Percentiles rank a stretch among this genome's conserved stretches.
Conservation (phyloP, 2,888 invertebrate species). For the Leptopterna dolabrata region DNA sequence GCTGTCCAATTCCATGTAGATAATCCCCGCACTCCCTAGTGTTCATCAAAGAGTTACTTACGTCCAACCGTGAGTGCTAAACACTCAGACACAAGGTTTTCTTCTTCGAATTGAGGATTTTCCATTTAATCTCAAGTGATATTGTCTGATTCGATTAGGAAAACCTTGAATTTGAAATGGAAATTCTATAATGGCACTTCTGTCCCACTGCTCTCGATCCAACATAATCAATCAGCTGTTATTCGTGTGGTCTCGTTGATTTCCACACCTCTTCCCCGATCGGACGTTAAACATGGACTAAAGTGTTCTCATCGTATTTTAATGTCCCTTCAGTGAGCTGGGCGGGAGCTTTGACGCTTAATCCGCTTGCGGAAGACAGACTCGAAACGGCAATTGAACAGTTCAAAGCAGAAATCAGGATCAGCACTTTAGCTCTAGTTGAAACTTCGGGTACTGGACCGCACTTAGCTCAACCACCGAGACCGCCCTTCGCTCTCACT, state of each 20-base stretch:
- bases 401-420: slow-evolving; percentile 55
- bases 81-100: too few relatives aligned
- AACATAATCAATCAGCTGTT: neutral
- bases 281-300: neutral
- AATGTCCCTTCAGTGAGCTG: neutral
- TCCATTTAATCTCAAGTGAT: too few relatives aligned
- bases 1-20: too few relatives aligned
- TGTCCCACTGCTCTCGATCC: neutral
- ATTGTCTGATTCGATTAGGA: too few relatives aligned
- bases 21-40: too few relatives aligned
- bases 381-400: slow-evolving; percentile 53
- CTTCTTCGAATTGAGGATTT: too few relatives aligned
- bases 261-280: neutral
- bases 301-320: neutral
- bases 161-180: too few relatives aligned
- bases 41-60: too few relatives aligned
- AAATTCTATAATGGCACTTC: too few relatives aligned
- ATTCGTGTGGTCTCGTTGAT: neutral
- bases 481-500: slow-evolving; percentile 10
- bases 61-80: too few relatives aligned
- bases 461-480: slow-evolving; percentile 54
- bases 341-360: slow-evolving; percentile 35
- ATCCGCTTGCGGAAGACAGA: slow-evolving; percentile 52
- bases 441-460: slow-evolving; percentile 53
- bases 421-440: slow-evolving; percentile 54